Evolutionary conservation across 2,113 vertebrate species (phyloP).

Genomic region (Pogonocichla stellata): DNA sequence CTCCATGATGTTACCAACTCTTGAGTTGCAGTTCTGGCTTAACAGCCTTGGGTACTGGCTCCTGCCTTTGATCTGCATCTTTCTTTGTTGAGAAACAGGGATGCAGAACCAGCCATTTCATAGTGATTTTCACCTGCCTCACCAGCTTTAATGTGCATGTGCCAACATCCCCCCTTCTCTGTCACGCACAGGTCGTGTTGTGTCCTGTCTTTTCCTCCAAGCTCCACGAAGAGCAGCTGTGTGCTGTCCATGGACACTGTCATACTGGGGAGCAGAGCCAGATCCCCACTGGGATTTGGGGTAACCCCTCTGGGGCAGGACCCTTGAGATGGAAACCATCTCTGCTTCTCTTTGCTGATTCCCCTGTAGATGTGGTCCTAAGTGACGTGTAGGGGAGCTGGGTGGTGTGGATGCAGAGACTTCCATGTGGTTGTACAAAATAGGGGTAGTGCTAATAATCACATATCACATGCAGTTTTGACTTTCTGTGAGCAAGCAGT

Average conservation of each 20-base stretch:
- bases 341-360: not conserved
- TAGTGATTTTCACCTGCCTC: not conserved
- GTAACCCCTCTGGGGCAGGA: not conserved
- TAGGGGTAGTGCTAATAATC: not conserved
- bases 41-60: rapidly evolving
- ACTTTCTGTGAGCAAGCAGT: not conserved
- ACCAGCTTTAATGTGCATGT: not conserved
- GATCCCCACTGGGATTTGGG: rapidly evolving
- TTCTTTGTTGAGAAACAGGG: not conserved
- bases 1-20: rapidly evolving
- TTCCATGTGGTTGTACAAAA: not conserved
- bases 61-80: not conserved
- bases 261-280: rapidly evolving
- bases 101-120: not conserved
- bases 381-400: not conserved
- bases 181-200: rapidly evolving
- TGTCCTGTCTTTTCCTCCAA: rapidly evolving
- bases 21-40: not conserved
- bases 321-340: not conserved
- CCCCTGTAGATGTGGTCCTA: not conserved
- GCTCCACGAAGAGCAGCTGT: rapidly evolving
- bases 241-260: rapidly evolving
- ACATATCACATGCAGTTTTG: not conserved
- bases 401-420: not conserved
- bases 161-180: not conserved